These are phyloP conservation scores for Catocala sponsa DNA, from an alignment of 2,888 invertebrate species.

Conservation along the genomic window DNA sequence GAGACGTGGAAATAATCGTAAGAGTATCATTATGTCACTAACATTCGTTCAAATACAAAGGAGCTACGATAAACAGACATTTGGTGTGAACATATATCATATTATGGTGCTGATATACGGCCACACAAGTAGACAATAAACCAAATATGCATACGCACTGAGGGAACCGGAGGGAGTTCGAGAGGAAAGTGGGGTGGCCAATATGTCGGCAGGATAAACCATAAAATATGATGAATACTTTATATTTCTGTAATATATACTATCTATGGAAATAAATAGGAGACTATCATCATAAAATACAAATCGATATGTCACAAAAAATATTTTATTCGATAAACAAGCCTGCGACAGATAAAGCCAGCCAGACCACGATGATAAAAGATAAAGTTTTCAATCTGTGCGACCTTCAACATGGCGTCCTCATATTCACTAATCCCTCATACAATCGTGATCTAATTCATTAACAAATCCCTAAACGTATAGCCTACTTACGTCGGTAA, in stretches of 20 bases:
- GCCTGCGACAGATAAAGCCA: slow-evolving; percentile 23
- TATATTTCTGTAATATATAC: slow-evolving; percentile 34
- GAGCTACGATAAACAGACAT: slow-evolving; percentile 33
- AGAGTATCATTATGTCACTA: slow-evolving; percentile 16
- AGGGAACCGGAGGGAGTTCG: slow-evolving; percentile 35
- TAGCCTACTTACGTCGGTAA: slow-evolving; percentile 75
- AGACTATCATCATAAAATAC: slow-evolving; percentile 8
- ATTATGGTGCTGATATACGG: slow-evolving; percentile 26
- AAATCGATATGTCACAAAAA: slow-evolving; percentile 22
- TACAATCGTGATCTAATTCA: slow-evolving; percentile 63
- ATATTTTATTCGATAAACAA: slow-evolving; percentile 28
- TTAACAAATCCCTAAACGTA: slow-evolving; percentile 65
- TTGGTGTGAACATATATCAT: slow-evolving; percentile 32
- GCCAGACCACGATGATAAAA: slow-evolving; percentile 55
- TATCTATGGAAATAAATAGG: slow-evolving; percentile 13
- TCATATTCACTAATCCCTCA: slow-evolving; percentile 62
- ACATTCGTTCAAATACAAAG: slow-evolving; percentile 14
- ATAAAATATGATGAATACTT: slow-evolving; percentile 47
- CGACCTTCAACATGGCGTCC: slow-evolving; percentile 69
- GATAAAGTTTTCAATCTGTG: slow-evolving; percentile 70
- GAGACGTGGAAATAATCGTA: slow-evolving; percentile 16
- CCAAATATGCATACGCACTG: slow-evolving; percentile 56
- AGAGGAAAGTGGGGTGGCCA: slow-evolving; percentile 51
- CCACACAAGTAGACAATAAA: slow-evolving; percentile 46
- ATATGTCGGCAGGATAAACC: slow-evolving; percentile 54